phyloP scores from a whole-genome alignment of 2,797 vertebrate species.

The Prionace glauca region DNA sequence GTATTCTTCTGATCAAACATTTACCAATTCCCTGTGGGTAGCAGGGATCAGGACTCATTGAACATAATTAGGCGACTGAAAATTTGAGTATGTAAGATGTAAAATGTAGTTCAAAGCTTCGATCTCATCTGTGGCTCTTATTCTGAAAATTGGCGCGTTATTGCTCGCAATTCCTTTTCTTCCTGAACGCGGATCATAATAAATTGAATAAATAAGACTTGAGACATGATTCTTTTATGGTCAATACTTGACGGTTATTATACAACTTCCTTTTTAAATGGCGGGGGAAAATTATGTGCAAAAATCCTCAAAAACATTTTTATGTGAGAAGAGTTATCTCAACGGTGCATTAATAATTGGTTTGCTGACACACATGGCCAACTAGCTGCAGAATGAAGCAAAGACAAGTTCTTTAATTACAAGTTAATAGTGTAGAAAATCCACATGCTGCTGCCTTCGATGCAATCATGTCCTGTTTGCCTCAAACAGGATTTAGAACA shows the following conservation, averaged over 20 bases:
- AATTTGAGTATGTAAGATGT: neutral
- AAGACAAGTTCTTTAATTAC: conserved; percentile 27
- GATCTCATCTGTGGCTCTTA: neutral
- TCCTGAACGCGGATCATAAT: neutral
- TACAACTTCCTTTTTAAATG: neutral
- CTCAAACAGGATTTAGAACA: neutral
- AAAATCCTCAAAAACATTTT: neutral
- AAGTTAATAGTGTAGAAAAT: conserved; percentile 7
- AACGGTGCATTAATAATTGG: conserved; percentile 1
- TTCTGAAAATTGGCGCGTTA: neutral
- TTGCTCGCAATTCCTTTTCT: no score
- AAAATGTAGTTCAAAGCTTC: neutral
- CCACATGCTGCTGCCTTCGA: neutral
- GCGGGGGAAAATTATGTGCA: neutral
- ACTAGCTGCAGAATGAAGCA: conserved; percentile 15
- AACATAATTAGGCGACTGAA: neutral
- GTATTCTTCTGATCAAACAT: conserved; percentile 24
- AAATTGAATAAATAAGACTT: conserved; percentile 12
- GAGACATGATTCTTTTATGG: neutral
- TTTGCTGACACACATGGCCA: neutral
- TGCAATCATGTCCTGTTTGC: neutral
- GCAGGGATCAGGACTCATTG: conserved; percentile 5
- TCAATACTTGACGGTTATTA: neutral
- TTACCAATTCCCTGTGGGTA: neutral
- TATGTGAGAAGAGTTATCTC: neutral